Percentiles rank a stretch among this genome's conserved stretches.
Conservation (phyloP, 2,113 vertebrate species). For the Sphaerodactylus townsendi region DNA sequence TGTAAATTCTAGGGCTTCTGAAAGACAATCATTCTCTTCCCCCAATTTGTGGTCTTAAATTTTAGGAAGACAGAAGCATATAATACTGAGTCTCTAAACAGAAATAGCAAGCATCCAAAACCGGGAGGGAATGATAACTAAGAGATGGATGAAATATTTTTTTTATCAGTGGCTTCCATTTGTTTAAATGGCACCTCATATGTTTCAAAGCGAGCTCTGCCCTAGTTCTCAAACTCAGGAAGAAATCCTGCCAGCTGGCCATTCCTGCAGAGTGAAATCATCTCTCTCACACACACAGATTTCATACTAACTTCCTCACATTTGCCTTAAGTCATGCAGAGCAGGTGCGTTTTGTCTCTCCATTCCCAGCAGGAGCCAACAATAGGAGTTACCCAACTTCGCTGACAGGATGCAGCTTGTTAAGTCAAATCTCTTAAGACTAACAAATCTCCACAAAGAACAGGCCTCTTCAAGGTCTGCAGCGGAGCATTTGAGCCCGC, state of each 20-base stretch:
- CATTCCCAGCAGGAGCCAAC: slow-evolving; percentile 84
- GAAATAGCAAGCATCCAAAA: not conserved
- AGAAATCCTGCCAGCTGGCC: slow-evolving; percentile 83
- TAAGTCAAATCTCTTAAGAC: slow-evolving; percentile 80
- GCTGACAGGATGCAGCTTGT: slow-evolving; percentile 94
- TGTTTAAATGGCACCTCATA: not conserved
- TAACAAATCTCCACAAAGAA: slow-evolving; percentile 74
- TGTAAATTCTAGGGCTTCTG: too few species aligned
- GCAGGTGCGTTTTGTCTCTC: slow-evolving; percentile 92
- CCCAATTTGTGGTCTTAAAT: not conserved
- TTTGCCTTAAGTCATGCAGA: slow-evolving; percentile 84
- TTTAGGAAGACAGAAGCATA: not conserved
- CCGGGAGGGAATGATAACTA: not conserved
- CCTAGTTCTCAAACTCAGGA: slow-evolving; percentile 71
- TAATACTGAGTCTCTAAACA: not conserved
- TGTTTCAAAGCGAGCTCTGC: slow-evolving; percentile 44
- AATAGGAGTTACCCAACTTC: slow-evolving; percentile 83
- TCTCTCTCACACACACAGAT: slow-evolving; percentile 82
- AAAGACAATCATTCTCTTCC: too few species aligned
- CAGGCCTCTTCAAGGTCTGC: slow-evolving; percentile 59
- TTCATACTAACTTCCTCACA: slow-evolving; percentile 87
- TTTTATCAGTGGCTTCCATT: not conserved
- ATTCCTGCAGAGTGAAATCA: slow-evolving; percentile 79
- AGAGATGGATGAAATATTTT: not conserved
- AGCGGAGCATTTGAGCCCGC: slow-evolving; percentile 59